Evolutionary conservation across 2,113 vertebrate species (phyloP), one percentile per base, ranked within the genome.

Genomic region (Sorex araneus): DNA sequence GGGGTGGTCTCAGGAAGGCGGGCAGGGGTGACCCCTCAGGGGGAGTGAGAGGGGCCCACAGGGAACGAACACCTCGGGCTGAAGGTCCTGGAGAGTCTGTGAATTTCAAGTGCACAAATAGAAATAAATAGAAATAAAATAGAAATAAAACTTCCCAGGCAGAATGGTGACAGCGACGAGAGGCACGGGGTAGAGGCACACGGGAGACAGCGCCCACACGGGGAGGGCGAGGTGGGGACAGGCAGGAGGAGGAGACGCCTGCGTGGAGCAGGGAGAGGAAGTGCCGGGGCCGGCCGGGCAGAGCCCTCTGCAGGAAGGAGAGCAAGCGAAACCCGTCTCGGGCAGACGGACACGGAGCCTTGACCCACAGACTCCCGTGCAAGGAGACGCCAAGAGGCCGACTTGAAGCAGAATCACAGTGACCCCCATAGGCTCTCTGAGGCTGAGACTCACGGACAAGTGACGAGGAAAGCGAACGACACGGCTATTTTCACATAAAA

Each of bases 41-140:
- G 64, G 63, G 87, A 87, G 30, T 40, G 36, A 64, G 67, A 54
- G 64, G 47, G 64, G 47, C 28, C 64, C 40, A 78, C 16, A 8
- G n/a, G 15, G 27, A 74, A 47, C 32, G 34, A 74, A 82, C 57
- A 7, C 34, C 6, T 32, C 70, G 43, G 30, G n/a, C 40, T 36
- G 6, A 12, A 50, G 43, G 23, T 60, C 43, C 1, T n/a, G 13
- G 43, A 71, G 88, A 43, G 11, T 21, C 54, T 36, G 1, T 47
- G 19, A 50, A 64, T 66, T 19, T 8, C 40, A 84, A 45, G 21
- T 8, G 28, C 28, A 28, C 11, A 84, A 36, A 69, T 66, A 30
- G 40, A 84, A 81, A 40, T 25, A 25, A 92, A 85, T n/a, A n/a
- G n/a, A n/a, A n/a, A n/a, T n/a, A n/a, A 84, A 36, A 69, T 66